Evolutionary conservation across 2,888 invertebrate species (phyloP), one percentile per base, ranked within the genome.

Genomic region (Brachylomia viminalis): DNA sequence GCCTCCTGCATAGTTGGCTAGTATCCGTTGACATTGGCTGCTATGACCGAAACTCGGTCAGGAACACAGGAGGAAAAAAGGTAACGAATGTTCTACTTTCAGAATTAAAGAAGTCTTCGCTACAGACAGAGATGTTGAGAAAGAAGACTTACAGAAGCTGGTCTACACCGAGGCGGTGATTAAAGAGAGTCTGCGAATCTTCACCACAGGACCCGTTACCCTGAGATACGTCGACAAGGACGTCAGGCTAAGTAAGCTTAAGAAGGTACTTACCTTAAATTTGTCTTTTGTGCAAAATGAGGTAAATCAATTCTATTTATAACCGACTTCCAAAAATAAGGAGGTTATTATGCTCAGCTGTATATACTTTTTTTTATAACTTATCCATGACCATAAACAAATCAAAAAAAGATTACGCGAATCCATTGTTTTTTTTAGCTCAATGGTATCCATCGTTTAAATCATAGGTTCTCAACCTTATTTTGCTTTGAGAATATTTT

Each of bases 131-230:
- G 88, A 90, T 30, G 84, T 90, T 4, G 85, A 79, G 8, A 91
- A 89, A 58, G 87, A 91, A 4, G 92, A 92, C 72, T 74, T 94
- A 5, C 71, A 86, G 0, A 91, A 90, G 42, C 75, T 94, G 58
- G 85, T 89, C 1, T 93, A 92, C 70, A 84, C 90, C 15, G 93
- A 93, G 27, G 93, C 93, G 1, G 91, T 93, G 6, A 79, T 93
- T 15, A 93, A 92, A 62, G 93, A 93, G 71, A 86, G 89, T 0
- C 68, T 93, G 11, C 83, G 93, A 6, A 49, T 93, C 20, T 91
- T 90, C 61, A 91, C 93, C 3, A 86, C 89, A 0, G 89, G 83
- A 0, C 90, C 92, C 0, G 72, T 91, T 0, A 75, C 92, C 6
- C 80, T 84, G 0, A 86, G 92, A 82, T 77, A 86, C 8, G 76